These are phyloP conservation scores for Phania funesta DNA, from an alignment of 2,888 invertebrate species.

Conservation along the genomic window DNA sequence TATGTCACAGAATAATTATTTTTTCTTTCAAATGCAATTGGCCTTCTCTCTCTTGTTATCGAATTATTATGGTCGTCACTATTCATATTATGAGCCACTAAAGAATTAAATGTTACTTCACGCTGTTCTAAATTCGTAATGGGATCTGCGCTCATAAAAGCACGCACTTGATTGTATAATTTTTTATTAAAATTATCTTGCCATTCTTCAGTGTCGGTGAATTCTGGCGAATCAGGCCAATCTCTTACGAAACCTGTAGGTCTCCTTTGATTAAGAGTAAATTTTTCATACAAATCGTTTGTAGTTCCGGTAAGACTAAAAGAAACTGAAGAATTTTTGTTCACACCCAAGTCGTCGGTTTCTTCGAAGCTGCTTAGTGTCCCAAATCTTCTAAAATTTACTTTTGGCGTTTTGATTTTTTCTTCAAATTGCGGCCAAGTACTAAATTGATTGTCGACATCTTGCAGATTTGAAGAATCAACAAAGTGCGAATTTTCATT, in stretches of 20 bases:
- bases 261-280: conserved; percentile 21
- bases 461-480: background rate
- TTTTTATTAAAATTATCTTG: conserved; percentile 1
- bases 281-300: too few relatives aligned
- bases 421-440: conserved; percentile 51
- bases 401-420: conserved; percentile 48
- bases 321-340: too few relatives aligned
- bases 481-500: background rate
- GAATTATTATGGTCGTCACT: background rate
- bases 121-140: background rate
- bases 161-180: conserved; percentile 28
- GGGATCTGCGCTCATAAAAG: conserved; percentile 13
- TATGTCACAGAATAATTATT: conserved; percentile 20
- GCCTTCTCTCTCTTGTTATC: conserved; percentile 28
- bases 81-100: background rate
- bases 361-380: conserved; percentile 1
- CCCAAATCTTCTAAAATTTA: conserved; percentile 30
- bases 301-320: background rate
- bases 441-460: conserved; percentile 27
- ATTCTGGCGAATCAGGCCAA: background rate
- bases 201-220: conserved; percentile 3
- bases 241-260: conserved; percentile 29
- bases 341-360: too few relatives aligned
- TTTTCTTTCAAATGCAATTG: conserved; percentile 33
- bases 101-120: conserved; percentile 6